Evolutionary conservation across 2,888 invertebrate genomes (phyloP).

Genomic region (Cabera pusaria): DNA sequence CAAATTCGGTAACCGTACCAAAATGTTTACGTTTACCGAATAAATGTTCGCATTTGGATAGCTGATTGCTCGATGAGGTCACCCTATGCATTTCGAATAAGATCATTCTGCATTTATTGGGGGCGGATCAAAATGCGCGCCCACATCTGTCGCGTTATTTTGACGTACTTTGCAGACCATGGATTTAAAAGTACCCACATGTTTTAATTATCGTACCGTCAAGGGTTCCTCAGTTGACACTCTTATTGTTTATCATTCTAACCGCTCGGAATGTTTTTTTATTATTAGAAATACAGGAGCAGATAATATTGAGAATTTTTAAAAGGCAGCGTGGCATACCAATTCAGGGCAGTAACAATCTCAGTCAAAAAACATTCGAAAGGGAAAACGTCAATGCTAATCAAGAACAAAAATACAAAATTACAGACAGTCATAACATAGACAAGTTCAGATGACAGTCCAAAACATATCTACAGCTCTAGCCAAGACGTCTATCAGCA

Average conservation of each 20-base stretch:
- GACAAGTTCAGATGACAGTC: conserved; percentile 5
- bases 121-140: conserved; percentile 5
- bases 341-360: too few relatives aligned
- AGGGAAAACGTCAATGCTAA: too few relatives aligned
- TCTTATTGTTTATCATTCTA: too few relatives aligned
- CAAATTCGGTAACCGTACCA: conserved; percentile 53
- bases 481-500: conserved; percentile 16
- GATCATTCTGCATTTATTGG: conserved; percentile 26
- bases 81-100: conserved; percentile 55
- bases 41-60: conserved; percentile 72
- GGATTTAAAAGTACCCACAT: not conserved
- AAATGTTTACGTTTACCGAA: conserved; percentile 66
- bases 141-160: conserved; percentile 8
- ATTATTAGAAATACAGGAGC: too few relatives aligned
- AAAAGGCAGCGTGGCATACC: too few relatives aligned
- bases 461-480: conserved; percentile 12
- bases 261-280: too few relatives aligned
- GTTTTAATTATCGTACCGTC: conserved; percentile 11
- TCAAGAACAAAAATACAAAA: conserved; percentile 13
- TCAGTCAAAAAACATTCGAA: not conserved
- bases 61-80: conserved; percentile 69
- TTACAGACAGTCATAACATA: not conserved
- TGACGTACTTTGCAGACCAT: too few relatives aligned
- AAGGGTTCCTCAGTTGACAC: too few relatives aligned
- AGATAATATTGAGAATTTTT: too few relatives aligned